Conservation (phyloP, 2,888 invertebrate species). For the Allygus modestus region DNA sequence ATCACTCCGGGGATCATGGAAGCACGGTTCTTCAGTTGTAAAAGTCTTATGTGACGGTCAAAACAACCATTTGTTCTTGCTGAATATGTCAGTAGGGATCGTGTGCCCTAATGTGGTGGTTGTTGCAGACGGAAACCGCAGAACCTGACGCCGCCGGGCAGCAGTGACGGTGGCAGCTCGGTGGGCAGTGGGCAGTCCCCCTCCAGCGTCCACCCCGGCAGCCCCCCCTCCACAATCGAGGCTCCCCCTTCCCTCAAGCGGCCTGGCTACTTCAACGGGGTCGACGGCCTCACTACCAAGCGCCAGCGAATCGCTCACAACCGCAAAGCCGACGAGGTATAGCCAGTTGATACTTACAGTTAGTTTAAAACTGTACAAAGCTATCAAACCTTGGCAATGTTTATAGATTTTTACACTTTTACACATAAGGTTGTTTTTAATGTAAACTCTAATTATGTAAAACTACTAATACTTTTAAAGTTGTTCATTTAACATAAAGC, state of each 20-base stretch:
- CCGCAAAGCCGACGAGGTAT: conserved; percentile 75
- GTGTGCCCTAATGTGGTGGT: neutral
- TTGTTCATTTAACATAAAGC: too few species aligned
- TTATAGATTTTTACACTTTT: too few species aligned
- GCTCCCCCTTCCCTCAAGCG: conserved; percentile 76
- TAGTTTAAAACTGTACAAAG: neutral
- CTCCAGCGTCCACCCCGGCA: conserved; percentile 82
- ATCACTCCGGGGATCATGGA: too few species aligned
- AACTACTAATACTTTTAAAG: too few species aligned
- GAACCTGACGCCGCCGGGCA: conserved; percentile 92
- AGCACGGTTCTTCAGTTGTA: too few species aligned
- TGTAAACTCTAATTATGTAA: too few species aligned
- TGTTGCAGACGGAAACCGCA: conserved; percentile 88
- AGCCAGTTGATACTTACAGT: too few species aligned
- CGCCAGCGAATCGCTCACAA: conserved; percentile 93
- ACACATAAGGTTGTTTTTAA: too few species aligned
- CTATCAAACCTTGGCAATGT: too few species aligned
- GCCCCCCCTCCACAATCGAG: conserved; percentile 79
- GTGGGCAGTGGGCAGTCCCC: conserved; percentile 87
- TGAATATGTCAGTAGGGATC: too few species aligned
- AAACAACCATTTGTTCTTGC: too few species aligned
- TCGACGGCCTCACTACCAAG: conserved; percentile 81
- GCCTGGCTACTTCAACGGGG: conserved; percentile 80
- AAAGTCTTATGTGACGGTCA: too few species aligned
- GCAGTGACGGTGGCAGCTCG: conserved; percentile 88